These are phyloP conservation scores for Heliconius cydno DNA, from an alignment of 2,888 invertebrate species.

Conservation along the genomic window DNA sequence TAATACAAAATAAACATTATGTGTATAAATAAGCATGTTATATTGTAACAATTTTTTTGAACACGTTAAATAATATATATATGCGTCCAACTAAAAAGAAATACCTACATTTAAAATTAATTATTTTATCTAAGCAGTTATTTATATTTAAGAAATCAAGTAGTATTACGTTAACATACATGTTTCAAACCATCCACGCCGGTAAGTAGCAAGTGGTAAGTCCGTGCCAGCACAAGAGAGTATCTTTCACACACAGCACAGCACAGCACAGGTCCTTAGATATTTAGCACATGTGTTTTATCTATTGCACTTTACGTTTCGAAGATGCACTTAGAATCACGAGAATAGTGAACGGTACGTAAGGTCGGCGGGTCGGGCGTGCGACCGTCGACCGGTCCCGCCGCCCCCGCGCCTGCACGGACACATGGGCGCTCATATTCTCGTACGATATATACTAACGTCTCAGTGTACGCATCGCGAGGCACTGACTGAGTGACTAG, in stretches of 20 bases:
- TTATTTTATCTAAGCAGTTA: not conserved
- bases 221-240: conserved; percentile 48
- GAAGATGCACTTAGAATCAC: conserved; percentile 71
- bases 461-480: conserved; percentile 52
- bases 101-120: not conserved
- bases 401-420: conserved; percentile 70
- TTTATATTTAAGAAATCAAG: not conserved
- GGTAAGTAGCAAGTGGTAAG: conserved; percentile 25
- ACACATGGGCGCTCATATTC: conserved; percentile 56
- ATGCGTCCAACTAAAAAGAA: not conserved
- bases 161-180: conserved; percentile 46
- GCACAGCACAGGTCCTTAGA: conserved; percentile 45
- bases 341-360: conserved; percentile 77
- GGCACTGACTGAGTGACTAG: conserved; percentile 45
- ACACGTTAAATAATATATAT: not conserved
- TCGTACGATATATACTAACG: conserved; percentile 48
- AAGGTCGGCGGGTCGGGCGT: conserved; percentile 82
- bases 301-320: conserved; percentile 53
- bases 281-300: conserved; percentile 48
- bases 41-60: not conserved
- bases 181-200: conserved; percentile 49
- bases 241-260: conserved; percentile 45
- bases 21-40: too few species aligned
- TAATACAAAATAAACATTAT: too few species aligned
- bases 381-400: conserved; percentile 72